Conservation (phyloP, 1,140 invertebrate species). For the Araneus ventricosus region DNA sequence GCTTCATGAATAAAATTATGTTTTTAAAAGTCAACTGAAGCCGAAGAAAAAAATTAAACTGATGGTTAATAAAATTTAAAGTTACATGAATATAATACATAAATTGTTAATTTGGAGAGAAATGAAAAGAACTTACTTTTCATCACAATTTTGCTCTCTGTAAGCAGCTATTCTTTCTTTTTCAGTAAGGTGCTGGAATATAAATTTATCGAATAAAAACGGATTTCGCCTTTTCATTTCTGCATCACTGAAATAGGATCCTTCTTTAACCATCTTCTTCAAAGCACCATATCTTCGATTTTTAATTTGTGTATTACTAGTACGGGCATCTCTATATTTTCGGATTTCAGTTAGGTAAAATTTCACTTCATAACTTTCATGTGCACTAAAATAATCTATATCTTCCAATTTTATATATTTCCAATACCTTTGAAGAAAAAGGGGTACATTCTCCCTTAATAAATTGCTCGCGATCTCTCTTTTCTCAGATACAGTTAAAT, state of each 20-base stretch:
- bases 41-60: background rate
- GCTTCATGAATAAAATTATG: no score
- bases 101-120: background rate
- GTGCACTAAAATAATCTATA: conserved; percentile 84
- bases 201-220: conserved; percentile 91
- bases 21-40: no score
- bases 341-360: conserved; percentile 83
- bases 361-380: conserved; percentile 83
- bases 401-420: conserved; percentile 86
- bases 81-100: background rate
- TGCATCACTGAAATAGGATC: conserved; percentile 92
- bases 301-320: conserved; percentile 82
- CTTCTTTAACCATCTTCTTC: conserved; percentile 85
- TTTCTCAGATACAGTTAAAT: conserved; percentile 86
- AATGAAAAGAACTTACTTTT: conserved; percentile 61
- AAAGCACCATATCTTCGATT: conserved; percentile 92
- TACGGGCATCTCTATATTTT: conserved; percentile 77
- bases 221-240: conserved; percentile 96
- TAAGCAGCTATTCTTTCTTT: conserved; percentile 84
- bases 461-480: conserved; percentile 84
- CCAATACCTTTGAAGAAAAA: conserved; percentile 89
- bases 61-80: background rate
- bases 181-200: conserved; percentile 90
- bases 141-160: conserved; percentile 79
- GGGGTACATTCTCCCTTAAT: conserved; percentile 84